Evolutionary conservation across 2,797 vertebrate genomes (phyloP).

Genomic region (Chelidonichthys spinosus): DNA sequence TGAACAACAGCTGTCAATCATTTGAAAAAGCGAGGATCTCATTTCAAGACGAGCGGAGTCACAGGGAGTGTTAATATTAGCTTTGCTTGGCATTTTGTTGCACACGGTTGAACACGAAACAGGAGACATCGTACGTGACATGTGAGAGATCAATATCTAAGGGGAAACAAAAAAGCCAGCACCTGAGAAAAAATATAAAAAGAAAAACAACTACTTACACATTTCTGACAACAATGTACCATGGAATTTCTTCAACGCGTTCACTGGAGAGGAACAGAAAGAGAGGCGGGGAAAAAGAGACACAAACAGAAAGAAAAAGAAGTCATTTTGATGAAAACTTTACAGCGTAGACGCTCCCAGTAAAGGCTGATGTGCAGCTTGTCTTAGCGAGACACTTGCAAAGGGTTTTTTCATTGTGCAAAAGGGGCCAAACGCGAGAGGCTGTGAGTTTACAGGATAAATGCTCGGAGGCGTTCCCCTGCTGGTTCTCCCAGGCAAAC

Average conservation of each 20-base stretch:
- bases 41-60: constrained; percentile 58
- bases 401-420: constrained; percentile 62
- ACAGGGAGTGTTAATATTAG: constrained; percentile 70
- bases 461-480: constrained; percentile 81
- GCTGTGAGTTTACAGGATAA: constrained; percentile 83
- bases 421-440: constrained; percentile 66
- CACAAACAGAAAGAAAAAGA: constrained; percentile 71
- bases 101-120: constrained; percentile 37
- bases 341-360: constrained; percentile 70
- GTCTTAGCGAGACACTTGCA: constrained; percentile 76
- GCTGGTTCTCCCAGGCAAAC: constrained; percentile 80
- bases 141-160: constrained; percentile 73
- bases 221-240: constrained; percentile 79
- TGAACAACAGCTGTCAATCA: constrained; percentile 68
- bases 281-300: constrained; percentile 58
- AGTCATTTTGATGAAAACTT: constrained; percentile 80
- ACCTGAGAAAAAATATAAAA: constrained; percentile 40
- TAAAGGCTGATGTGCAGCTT: constrained; percentile 73
- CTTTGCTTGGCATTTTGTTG: constrained; percentile 77
- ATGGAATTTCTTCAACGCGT: constrained; percentile 75
- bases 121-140: constrained; percentile 45
- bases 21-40: constrained; percentile 43
- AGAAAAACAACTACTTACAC: constrained; percentile 71
- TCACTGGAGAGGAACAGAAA: constrained; percentile 73
- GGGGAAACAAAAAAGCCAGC: constrained; percentile 68